Percentiles rank a stretch among this genome's conserved stretches.
phyloP scores from a whole-genome alignment of 1,140 invertebrate species.

The Drosophila santomea region DNA sequence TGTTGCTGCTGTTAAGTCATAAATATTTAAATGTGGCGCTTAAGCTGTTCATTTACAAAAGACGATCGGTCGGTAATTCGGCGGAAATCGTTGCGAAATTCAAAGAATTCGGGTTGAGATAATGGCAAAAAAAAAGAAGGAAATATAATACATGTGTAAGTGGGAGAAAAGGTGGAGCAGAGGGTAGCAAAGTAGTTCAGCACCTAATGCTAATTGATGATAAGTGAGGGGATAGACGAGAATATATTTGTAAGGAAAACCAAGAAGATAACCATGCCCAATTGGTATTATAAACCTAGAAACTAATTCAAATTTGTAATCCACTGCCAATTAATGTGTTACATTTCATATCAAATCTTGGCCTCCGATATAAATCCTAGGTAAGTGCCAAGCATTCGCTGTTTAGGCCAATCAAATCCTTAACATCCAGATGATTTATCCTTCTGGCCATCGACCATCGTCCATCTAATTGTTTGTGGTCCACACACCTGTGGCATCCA shows the following conservation, averaged over 20 bases:
- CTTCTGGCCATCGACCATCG: background rate
- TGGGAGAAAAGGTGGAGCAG: background rate
- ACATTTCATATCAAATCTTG: no score
- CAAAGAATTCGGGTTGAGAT: slow-evolving; percentile 41
- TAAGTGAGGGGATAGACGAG: background rate
- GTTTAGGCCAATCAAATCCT: background rate
- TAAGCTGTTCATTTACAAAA: slow-evolving; percentile 69
- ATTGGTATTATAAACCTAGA: no score
- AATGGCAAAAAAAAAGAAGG: background rate
- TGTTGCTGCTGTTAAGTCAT: slow-evolving; percentile 44
- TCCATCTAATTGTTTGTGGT: slow-evolving; percentile 1
- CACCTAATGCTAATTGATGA: slow-evolving; percentile 21
- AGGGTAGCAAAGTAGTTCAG: background rate
- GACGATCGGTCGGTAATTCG: slow-evolving; percentile 22
- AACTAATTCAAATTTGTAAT: no score
- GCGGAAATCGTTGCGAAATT: slow-evolving; percentile 68
- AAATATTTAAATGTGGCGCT: slow-evolving; percentile 80
- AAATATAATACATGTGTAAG: slow-evolving; percentile 13
- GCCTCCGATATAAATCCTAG: background rate
- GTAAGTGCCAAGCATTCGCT: no score
- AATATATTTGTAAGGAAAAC: no score
- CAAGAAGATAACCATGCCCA: no score
- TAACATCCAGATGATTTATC: background rate
- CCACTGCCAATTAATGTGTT: no score
- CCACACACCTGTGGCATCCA: slow-evolving; percentile 2